Evolutionary conservation across 2,888 invertebrate genomes (phyloP).

Genomic region (Bombylius major): DNA sequence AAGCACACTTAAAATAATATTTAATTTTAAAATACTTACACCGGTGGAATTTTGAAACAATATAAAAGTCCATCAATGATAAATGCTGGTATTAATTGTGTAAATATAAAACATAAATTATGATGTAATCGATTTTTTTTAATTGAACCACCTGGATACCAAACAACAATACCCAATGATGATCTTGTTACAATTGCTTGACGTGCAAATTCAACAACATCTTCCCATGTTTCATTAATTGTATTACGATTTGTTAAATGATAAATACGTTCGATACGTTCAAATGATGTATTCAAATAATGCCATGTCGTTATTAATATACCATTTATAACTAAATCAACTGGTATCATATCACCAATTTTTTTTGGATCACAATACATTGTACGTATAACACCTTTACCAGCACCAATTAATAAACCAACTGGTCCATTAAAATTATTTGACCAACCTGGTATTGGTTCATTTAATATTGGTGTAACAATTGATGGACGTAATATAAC

Average conservation of each 20-base stretch:
- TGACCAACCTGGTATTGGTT: constrained; percentile 80
- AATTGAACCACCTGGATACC: constrained; percentile 83
- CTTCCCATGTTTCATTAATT: constrained; percentile 76
- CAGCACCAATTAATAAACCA: constrained; percentile 65
- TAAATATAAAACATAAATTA: constrained; percentile 69
- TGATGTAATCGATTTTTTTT: constrained; percentile 65
- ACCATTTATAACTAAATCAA: constrained; percentile 71
- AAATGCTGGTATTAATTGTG: constrained; percentile 85
- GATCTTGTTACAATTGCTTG: constrained; percentile 62
- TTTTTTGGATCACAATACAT: constrained; percentile 72
- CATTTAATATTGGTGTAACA: constrained; percentile 76
- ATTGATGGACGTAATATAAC: constrained; percentile 78
- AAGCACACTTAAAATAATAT: too few species aligned
- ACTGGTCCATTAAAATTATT: constrained; percentile 91
- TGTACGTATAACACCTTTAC: constrained; percentile 78
- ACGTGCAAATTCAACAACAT: constrained; percentile 69
- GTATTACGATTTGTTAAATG: constrained; percentile 71
- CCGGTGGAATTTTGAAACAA: constrained; percentile 73
- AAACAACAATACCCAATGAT: constrained; percentile 75
- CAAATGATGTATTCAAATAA: constrained; percentile 21
- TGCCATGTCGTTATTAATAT: constrained; percentile 56
- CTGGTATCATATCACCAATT: constrained; percentile 69
- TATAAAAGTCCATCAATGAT: constrained; percentile 66
- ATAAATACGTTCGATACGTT: constrained; percentile 37
- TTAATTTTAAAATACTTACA: constrained; percentile 47